These are phyloP conservation scores for Pangasius larnaudii DNA, from an alignment of 2,797 vertebrate genomes.

Conservation along the genomic window DNA sequence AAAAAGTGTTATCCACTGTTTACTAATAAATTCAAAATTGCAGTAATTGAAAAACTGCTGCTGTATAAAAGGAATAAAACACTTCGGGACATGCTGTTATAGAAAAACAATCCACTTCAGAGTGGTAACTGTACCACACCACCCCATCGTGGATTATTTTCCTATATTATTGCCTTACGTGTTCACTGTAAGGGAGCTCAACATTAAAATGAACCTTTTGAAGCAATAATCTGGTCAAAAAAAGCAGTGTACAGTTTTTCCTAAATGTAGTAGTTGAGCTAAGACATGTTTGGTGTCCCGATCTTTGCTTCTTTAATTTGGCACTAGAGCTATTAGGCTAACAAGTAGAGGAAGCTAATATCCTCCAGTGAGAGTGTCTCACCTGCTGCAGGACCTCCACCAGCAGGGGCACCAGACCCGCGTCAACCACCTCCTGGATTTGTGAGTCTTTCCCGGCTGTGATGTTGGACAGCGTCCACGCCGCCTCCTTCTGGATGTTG, in stretches of 20 bases:
- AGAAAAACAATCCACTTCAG: not conserved
- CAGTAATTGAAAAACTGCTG: not conserved
- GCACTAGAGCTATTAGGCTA: not conserved
- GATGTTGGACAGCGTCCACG: slow-evolving; percentile 96
- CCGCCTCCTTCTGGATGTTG: slow-evolving; percentile 95
- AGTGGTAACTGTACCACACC: not conserved
- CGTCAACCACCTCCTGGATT: slow-evolving; percentile 91
- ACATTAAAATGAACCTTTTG: not conserved
- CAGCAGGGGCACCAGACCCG: slow-evolving; percentile 86
- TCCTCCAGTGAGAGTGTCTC: slow-evolving; percentile 39
- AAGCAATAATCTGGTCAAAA: not conserved
- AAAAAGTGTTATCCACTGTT: not conserved
- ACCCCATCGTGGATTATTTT: not conserved
- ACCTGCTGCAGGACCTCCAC: slow-evolving; percentile 86
- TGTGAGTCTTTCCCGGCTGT: slow-evolving; percentile 92
- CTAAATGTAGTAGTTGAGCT: not conserved
- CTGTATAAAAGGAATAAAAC: not conserved
- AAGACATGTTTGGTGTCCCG: not conserved
- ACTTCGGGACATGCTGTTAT: not conserved
- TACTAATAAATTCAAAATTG: not conserved
- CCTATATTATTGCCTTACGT: not conserved
- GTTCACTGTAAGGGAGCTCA: not conserved
- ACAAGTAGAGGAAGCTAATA: not conserved
- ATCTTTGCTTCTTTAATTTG: not conserved
- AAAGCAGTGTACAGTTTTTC: not conserved